Evolutionary conservation across 37 sponge, comb jelly and placozoan species (phyloP).

Genomic region (Aphrocallistes beatrix): DNA sequence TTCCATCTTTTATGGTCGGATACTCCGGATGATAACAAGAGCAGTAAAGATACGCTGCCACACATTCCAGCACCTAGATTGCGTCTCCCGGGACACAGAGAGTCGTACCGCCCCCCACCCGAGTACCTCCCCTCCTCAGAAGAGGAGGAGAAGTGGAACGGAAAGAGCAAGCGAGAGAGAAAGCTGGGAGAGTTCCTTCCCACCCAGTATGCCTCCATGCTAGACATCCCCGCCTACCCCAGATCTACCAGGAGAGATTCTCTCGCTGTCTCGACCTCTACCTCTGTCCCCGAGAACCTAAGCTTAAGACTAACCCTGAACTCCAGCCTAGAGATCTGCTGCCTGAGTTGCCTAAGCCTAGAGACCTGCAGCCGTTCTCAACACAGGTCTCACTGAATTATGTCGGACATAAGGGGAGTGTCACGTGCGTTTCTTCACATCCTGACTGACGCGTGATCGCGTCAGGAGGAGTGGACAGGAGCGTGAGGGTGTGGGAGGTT

Average conservation of each 20-base stretch:
- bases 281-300: conserved; percentile 80
- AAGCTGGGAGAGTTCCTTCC: background rate
- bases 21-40: conserved; percentile 32
- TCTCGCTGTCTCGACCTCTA: conserved; percentile 96
- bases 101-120: conserved; percentile 96
- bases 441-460: conserved; percentile 68
- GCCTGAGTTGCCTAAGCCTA: conserved; percentile 86
- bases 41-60: conserved; percentile 34
- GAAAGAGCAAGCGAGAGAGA: background rate
- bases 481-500: conserved; percentile 82
- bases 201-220: conserved; percentile 47
- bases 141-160: conserved; percentile 40
- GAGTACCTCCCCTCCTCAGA: conserved; percentile 86
- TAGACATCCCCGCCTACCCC: conserved; percentile 76
- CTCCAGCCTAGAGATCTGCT: conserved; percentile 68
- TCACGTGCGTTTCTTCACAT: conserved; percentile 56
- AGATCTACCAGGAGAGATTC: conserved; percentile 83
- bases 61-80: conserved; percentile 89
- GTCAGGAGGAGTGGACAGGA: conserved; percentile 73
- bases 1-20: conserved; percentile 72
- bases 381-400: conserved; percentile 36
- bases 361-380: conserved; percentile 91
- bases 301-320: conserved; percentile 45
- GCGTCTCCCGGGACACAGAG: conserved; percentile 79
- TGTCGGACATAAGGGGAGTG: conserved; percentile 62